Evolutionary conservation across 2,888 invertebrate species (phyloP).

Genomic region (Caradrina kadenii): DNA sequence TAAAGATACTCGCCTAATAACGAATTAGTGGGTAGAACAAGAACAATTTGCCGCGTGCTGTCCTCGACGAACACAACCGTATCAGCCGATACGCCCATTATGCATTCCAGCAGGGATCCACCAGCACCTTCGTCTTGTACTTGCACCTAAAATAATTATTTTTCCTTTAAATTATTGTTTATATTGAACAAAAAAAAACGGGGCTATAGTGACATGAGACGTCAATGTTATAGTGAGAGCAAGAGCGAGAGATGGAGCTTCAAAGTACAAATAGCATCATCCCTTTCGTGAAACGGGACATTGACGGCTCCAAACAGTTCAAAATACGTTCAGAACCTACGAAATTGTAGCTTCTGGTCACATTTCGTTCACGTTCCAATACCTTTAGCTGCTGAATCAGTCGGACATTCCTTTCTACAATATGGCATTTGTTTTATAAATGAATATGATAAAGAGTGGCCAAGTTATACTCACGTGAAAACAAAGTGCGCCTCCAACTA

Average conservation of each 20-base stretch:
- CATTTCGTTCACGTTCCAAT: neutral
- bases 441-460: neutral
- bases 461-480: constrained; percentile 93
- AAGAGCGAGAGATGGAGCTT: neutral
- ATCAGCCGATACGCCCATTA: constrained; percentile 96
- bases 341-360: neutral
- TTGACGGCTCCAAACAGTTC: neutral
- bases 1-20: constrained; percentile 90
- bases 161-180: neutral
- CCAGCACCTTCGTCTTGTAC: constrained; percentile 89
- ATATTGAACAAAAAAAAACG: neutral
- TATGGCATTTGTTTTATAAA: neutral
- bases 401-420: no score
- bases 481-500: constrained; percentile 95
- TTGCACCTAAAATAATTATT: constrained; percentile 90
- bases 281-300: neutral
- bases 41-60: constrained; percentile 94
- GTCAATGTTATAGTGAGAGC: neutral
- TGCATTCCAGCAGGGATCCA: constrained; percentile 92
- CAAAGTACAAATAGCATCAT: neutral
- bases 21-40: constrained; percentile 95
- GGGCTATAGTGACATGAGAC: no score
- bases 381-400: no score
- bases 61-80: constrained; percentile 97
- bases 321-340: neutral